Evolutionary conservation across 1,140 invertebrate species (phyloP).

Genomic region (Drosophila sechellia): DNA sequence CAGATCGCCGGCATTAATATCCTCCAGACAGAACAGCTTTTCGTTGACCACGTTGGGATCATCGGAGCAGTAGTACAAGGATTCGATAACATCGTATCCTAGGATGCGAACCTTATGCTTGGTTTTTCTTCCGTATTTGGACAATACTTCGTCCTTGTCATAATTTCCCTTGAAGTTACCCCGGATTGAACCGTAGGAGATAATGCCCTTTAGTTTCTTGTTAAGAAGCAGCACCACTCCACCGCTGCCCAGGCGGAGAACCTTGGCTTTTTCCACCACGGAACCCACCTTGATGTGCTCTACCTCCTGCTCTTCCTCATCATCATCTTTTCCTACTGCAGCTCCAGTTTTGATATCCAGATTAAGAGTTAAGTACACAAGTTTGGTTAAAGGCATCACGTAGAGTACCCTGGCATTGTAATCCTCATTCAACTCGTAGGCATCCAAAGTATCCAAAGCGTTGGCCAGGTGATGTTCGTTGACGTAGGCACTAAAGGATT

Average conservation of each 20-base stretch:
- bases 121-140: slow-evolving; percentile 85
- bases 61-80: slow-evolving; percentile 87
- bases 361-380: slow-evolving; percentile 86
- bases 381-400: slow-evolving; percentile 88
- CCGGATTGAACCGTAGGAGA: slow-evolving; percentile 85
- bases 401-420: slow-evolving; percentile 88
- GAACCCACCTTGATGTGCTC: slow-evolving; percentile 85
- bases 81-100: slow-evolving; percentile 86
- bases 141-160: slow-evolving; percentile 80
- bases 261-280: slow-evolving; percentile 85
- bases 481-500: slow-evolving; percentile 73
- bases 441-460: slow-evolving; percentile 57
- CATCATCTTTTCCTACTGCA: background rate
- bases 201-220: slow-evolving; percentile 86
- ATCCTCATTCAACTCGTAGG: slow-evolving; percentile 83
- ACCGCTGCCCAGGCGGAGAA: slow-evolving; percentile 84
- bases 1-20: slow-evolving; percentile 86
- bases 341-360: slow-evolving; percentile 24
- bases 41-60: slow-evolving; percentile 86
- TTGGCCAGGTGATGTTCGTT: slow-evolving; percentile 84
- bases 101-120: slow-evolving; percentile 87
- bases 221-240: slow-evolving; percentile 86
- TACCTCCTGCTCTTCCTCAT: slow-evolving; percentile 46
- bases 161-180: slow-evolving; percentile 85
- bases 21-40: slow-evolving; percentile 85